Evolutionary conservation across 2,888 invertebrate genomes (phyloP).

Genomic region (Graphium colonna): DNA sequence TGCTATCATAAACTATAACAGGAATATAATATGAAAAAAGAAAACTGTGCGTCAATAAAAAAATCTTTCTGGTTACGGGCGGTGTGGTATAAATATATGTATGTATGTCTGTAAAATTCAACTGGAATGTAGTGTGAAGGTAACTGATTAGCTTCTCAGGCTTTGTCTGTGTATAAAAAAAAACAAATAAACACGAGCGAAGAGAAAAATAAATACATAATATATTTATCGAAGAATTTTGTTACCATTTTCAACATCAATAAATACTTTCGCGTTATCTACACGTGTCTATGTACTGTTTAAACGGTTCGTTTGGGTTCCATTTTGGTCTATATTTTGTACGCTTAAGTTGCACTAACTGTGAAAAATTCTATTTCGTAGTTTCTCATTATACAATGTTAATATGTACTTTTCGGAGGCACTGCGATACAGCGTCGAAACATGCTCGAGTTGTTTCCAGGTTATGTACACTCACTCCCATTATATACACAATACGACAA

Average conservation of each 20-base stretch:
- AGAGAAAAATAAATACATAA: conserved; percentile 42
- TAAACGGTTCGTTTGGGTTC: conserved; percentile 59
- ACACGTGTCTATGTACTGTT: conserved; percentile 51
- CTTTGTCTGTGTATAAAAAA: conserved; percentile 52
- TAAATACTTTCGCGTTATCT: conserved; percentile 59
- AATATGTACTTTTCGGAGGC: conserved; percentile 49
- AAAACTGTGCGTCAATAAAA: conserved; percentile 49
- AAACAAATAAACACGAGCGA: conserved; percentile 31
- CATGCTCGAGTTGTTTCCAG: background rate
- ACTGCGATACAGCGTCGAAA: conserved; percentile 36
- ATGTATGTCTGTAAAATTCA: conserved; percentile 26
- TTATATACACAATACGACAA: conserved; percentile 43
- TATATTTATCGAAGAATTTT: too few species aligned
- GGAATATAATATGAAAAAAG: conserved; percentile 37
- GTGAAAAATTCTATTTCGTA: conserved; percentile 45
- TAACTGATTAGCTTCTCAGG: conserved; percentile 67
- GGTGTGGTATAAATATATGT: conserved; percentile 31
- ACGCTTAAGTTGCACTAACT: conserved; percentile 69
- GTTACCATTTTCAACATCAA: conserved; percentile 48
- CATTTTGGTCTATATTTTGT: conserved; percentile 76
- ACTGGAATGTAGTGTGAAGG: conserved; percentile 65
- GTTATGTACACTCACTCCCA: conserved; percentile 44
- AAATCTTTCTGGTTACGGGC: conserved; percentile 24
- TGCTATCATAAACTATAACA: conserved; percentile 44
- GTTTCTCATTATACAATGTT: conserved; percentile 30